These are phyloP conservation scores for Odontothrips loti DNA, from an alignment of 2,888 invertebrate species.

Conservation along the genomic window DNA sequence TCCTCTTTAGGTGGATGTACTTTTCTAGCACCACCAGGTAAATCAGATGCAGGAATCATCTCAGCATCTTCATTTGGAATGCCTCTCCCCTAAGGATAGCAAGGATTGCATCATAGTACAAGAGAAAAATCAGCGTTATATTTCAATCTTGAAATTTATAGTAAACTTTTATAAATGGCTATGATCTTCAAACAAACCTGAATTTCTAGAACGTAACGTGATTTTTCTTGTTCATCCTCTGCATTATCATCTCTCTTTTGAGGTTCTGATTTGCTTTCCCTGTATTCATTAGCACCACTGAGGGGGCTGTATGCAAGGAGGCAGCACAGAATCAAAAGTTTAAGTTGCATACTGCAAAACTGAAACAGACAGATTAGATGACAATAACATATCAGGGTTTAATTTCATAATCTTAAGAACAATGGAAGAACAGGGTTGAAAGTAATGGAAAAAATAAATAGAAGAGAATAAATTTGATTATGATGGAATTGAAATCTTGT, in stretches of 20 bases:
- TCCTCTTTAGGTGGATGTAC: too few species aligned
- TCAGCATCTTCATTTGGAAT: too few species aligned
- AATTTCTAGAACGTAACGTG: not conserved
- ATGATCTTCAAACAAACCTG: not conserved
- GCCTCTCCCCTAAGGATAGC: too few species aligned
- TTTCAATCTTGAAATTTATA: too few species aligned
- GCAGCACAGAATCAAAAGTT: not conserved
- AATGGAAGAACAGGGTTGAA: not conserved
- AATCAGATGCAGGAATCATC: too few species aligned
- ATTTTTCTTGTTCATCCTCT: not conserved
- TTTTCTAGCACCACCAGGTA: too few species aligned
- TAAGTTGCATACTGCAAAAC: not conserved
- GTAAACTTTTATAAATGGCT: too few species aligned
- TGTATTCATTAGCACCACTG: not conserved
- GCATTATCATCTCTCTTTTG: not conserved
- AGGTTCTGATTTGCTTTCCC: not conserved
- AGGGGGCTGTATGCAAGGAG: not conserved
- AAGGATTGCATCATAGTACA: too few species aligned
- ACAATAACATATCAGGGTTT: not conserved
- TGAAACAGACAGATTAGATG: not conserved
- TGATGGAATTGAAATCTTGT: not conserved
- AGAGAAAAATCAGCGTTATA: too few species aligned
- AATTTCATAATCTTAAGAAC: not conserved
- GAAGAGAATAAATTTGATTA: not conserved
- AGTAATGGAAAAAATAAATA: not conserved